A percentile compares a stretch with the other conserved stretches of the same genome.
Conservation (phyloP, 2,888 invertebrate species). For the Yponomeuta cagnagella region DNA sequence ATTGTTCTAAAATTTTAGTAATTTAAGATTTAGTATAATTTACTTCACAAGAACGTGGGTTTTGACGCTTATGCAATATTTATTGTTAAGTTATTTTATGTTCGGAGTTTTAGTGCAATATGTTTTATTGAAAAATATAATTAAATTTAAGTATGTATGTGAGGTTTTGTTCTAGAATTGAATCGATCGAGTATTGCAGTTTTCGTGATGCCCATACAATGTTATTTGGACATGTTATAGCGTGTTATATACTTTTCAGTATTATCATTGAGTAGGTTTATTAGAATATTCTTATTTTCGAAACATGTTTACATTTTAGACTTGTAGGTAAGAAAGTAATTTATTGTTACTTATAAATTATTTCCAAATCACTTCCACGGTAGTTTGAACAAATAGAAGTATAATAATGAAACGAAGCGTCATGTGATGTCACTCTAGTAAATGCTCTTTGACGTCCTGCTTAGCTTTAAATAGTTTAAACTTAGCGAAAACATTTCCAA, state of each 20-base stretch:
- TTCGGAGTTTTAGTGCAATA: slow-evolving; percentile 71
- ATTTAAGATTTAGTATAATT: slow-evolving; percentile 55
- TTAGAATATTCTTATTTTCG: slow-evolving; percentile 61
- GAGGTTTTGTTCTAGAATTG: slow-evolving; percentile 60
- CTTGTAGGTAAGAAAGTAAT: slow-evolving; percentile 64
- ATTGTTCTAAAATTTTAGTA: slow-evolving; percentile 60
- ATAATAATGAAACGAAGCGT: slow-evolving; percentile 43
- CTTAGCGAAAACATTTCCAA: slow-evolving; percentile 24
- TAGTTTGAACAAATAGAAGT: slow-evolving; percentile 30
- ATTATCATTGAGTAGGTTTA: slow-evolving; percentile 68
- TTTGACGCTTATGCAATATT: slow-evolving; percentile 70
- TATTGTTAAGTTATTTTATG: slow-evolving; percentile 65
- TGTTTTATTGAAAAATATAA: slow-evolving; percentile 67
- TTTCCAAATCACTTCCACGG: slow-evolving; percentile 59
- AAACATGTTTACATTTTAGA: slow-evolving; percentile 57
- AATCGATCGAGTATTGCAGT: slow-evolving; percentile 27
- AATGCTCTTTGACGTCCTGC: slow-evolving; percentile 59
- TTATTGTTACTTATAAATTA: slow-evolving; percentile 72
- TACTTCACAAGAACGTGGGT: slow-evolving; percentile 56
- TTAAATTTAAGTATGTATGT: slow-evolving; percentile 61
- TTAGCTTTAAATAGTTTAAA: slow-evolving; percentile 68
- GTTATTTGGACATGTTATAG: slow-evolving; percentile 48
- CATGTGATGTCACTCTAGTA: slow-evolving; percentile 44
- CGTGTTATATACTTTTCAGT: slow-evolving; percentile 62
- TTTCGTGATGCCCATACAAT: slow-evolving; percentile 34